Evolutionary conservation across 2,888 invertebrate genomes (phyloP).

Genomic region (Isotomurus palustris): DNA sequence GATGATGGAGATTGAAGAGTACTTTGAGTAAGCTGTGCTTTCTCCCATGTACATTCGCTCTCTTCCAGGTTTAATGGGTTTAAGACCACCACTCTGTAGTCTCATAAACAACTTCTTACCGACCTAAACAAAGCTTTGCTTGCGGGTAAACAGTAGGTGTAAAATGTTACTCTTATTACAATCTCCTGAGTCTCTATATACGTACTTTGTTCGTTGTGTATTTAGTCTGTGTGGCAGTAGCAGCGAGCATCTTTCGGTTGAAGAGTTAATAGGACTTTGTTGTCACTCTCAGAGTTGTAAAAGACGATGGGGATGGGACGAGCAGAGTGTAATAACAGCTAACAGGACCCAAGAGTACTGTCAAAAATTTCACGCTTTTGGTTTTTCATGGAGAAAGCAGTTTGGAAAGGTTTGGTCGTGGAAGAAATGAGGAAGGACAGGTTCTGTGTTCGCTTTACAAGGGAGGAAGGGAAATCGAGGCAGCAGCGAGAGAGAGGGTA

Average conservation of each 20-base stretch:
- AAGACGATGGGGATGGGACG: background rate
- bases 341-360: slow-evolving; percentile 1
- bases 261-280: slow-evolving; percentile 3
- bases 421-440: too few species aligned
- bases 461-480: background rate
- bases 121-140: too few species aligned
- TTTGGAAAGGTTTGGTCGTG: background rate
- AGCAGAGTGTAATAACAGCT: background rate
- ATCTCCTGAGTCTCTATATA: too few species aligned
- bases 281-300: slow-evolving; percentile 4
- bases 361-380: background rate
- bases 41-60: too few species aligned
- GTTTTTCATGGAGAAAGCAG: too few species aligned
- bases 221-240: too few species aligned
- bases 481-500: background rate
- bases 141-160: too few species aligned
- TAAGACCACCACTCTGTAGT: background rate
- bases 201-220: too few species aligned
- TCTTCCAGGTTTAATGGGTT: slow-evolving; percentile 1
- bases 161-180: too few species aligned
- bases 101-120: background rate
- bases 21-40: too few species aligned
- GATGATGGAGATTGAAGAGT: slow-evolving; percentile 3
- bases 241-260: too few species aligned
- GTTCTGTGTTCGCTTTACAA: too few species aligned